phyloP scores from a whole-genome alignment of 2,797 vertebrate species.

The Poeciliopsis infans region DNA sequence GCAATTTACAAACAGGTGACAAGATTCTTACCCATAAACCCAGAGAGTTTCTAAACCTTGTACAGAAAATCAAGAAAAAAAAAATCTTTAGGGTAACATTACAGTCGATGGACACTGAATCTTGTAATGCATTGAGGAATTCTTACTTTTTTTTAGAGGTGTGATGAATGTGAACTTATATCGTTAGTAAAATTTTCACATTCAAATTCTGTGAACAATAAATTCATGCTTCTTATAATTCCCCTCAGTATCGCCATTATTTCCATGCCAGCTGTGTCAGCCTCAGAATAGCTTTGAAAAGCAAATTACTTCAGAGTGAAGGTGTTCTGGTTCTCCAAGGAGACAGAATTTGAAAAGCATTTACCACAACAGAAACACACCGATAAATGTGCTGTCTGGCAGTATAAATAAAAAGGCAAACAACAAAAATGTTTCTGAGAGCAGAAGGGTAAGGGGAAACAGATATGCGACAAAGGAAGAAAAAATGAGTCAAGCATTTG shows the following conservation, averaged over 20 bases:
- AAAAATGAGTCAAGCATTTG: neutral
- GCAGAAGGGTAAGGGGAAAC: neutral
- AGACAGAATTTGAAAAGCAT: slow-evolving; percentile 7
- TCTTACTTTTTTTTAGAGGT: slow-evolving; percentile 10
- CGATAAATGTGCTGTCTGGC: slow-evolving; percentile 34
- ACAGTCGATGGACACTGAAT: slow-evolving; percentile 2
- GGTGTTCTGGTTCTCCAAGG: neutral
- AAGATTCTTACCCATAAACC: slow-evolving; percentile 21
- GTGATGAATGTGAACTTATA: slow-evolving; percentile 23
- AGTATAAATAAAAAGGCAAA: slow-evolving; percentile 25
- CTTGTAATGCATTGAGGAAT: slow-evolving; percentile 4
- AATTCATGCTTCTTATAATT: slow-evolving; percentile 13
- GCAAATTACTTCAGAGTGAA: slow-evolving; percentile 11
- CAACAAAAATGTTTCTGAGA: slow-evolving; percentile 7
- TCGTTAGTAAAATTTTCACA: slow-evolving; percentile 13
- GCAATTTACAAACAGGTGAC: slow-evolving; percentile 21
- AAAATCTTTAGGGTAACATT: slow-evolving; percentile 22
- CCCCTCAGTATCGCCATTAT: neutral
- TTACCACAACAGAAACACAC: neutral
- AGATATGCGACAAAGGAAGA: neutral
- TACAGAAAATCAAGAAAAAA: slow-evolving; percentile 21
- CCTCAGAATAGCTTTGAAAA: neutral
- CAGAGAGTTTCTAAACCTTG: slow-evolving; percentile 4
- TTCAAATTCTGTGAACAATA: slow-evolving; percentile 7
- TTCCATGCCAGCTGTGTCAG: slow-evolving; percentile 9